Evolutionary conservation across 2,797 vertebrate genomes (phyloP).

Genomic region (Phataginus tricuspis): DNA sequence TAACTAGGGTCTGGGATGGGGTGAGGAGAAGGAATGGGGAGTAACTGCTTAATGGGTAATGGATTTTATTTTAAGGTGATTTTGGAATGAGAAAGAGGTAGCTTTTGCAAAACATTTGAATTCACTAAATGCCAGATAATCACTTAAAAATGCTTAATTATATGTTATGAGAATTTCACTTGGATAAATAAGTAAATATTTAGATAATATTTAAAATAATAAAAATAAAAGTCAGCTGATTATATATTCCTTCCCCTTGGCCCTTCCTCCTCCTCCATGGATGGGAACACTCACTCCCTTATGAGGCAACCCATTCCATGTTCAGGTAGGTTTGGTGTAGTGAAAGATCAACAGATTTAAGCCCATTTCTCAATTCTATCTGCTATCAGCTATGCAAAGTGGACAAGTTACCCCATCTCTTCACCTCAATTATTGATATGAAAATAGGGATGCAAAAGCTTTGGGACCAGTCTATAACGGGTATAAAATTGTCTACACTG

Average conservation of each 20-base stretch:
- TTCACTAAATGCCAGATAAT: background rate
- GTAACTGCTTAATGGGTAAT: background rate
- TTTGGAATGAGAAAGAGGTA: background rate
- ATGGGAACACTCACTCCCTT: background rate
- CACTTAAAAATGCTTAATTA: background rate
- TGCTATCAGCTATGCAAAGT: background rate
- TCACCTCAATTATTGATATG: background rate
- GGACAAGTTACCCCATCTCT: background rate
- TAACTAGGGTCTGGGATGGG: background rate
- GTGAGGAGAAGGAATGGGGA: background rate
- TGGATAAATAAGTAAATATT: background rate
- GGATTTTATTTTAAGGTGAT: background rate
- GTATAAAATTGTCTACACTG: background rate
- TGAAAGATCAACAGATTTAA: background rate
- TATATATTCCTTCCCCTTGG: background rate
- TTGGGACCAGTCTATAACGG: too few species aligned
- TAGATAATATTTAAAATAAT: background rate
- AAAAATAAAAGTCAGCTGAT: background rate
- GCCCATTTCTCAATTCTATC: background rate
- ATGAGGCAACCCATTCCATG: background rate
- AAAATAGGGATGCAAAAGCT: background rate
- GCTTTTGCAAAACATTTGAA: too few species aligned
- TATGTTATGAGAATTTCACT: background rate
- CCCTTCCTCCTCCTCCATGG: background rate
- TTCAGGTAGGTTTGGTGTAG: background rate